Percentiles rank a stretch among this genome's conserved stretches.
Evolutionary conservation across 2,888 invertebrate species (phyloP).

Genomic region (Drosophila bunnanda): DNA sequence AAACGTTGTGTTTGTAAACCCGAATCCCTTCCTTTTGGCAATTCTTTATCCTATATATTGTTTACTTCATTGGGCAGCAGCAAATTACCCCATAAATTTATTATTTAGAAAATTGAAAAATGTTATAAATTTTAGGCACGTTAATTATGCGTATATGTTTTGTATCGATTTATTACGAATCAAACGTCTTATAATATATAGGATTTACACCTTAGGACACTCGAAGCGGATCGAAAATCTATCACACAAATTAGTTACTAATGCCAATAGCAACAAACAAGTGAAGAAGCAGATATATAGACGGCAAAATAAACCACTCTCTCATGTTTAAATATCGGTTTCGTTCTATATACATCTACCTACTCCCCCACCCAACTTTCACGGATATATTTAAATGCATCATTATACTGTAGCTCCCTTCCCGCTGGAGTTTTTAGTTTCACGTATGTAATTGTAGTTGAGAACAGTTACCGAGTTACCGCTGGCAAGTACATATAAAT

Average conservation of each 20-base stretch:
- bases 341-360: constrained; percentile 62
- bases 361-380: constrained; percentile 20
- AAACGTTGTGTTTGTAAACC: constrained; percentile 53
- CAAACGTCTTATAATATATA: constrained; percentile 47
- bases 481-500: constrained; percentile 68
- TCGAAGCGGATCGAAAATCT: constrained; percentile 53
- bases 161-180: constrained; percentile 64
- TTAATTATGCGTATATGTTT: constrained; percentile 70
- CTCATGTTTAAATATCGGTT: constrained; percentile 64
- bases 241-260: constrained; percentile 55
- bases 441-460: constrained; percentile 58
- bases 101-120: constrained; percentile 75
- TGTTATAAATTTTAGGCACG: constrained; percentile 76
- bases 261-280: constrained; percentile 34
- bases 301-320: constrained; percentile 33
- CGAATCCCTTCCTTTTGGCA: constrained; percentile 62
- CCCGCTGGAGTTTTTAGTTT: constrained; percentile 63
- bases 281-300: constrained; percentile 17
- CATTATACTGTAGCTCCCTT: constrained; percentile 69
- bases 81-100: constrained; percentile 64
- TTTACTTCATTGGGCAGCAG: constrained; percentile 70
- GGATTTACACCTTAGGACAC: constrained; percentile 24
- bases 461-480: constrained; percentile 61
- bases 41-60: constrained; percentile 53
- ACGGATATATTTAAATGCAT: constrained; percentile 32